These are phyloP conservation scores for Rana temporaria DNA, from an alignment of 2,113 vertebrate species.

Conservation along the genomic window DNA sequence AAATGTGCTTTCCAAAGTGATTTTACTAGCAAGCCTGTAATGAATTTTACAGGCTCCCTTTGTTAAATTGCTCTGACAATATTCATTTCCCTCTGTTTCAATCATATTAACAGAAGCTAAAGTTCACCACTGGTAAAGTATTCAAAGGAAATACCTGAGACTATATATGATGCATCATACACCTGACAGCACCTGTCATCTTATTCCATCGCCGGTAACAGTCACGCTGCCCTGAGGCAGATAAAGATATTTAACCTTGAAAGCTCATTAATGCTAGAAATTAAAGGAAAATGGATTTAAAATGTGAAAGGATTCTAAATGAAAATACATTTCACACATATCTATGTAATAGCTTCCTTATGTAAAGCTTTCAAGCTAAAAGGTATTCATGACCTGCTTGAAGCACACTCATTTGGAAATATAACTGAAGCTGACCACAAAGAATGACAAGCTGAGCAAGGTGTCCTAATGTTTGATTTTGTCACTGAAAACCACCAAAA, in stretches of 20 bases:
- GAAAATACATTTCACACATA: no score
- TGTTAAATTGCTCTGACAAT: conserved; percentile 80
- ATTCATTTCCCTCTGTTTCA: conserved; percentile 76
- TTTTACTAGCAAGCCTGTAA: conserved; percentile 74
- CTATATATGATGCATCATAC: conserved; percentile 71
- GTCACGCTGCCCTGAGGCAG: conserved; percentile 49
- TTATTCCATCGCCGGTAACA: conserved; percentile 64
- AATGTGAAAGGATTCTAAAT: conserved; percentile 1
- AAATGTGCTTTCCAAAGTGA: conserved; percentile 73
- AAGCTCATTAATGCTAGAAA: conserved; percentile 64
- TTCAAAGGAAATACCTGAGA: conserved; percentile 66
- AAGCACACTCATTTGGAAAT: no score
- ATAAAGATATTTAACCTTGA: conserved; percentile 60
- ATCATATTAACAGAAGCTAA: conserved; percentile 80
- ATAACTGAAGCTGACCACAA: no score
- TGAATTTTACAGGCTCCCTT: conserved; percentile 73
- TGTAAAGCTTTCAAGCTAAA: no score
- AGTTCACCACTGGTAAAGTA: conserved; percentile 76
- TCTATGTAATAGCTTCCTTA: no score
- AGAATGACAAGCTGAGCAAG: no score
- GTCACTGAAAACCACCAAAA: no score
- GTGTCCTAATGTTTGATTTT: no score
- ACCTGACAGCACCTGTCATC: conserved; percentile 64
- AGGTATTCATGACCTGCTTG: no score
- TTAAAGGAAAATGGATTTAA: conserved; percentile 20